Evolutionary conservation across 1,140 invertebrate genomes (phyloP), one percentile per base, ranked within the genome.

Genomic region (Atopsyche davidsoni): DNA sequence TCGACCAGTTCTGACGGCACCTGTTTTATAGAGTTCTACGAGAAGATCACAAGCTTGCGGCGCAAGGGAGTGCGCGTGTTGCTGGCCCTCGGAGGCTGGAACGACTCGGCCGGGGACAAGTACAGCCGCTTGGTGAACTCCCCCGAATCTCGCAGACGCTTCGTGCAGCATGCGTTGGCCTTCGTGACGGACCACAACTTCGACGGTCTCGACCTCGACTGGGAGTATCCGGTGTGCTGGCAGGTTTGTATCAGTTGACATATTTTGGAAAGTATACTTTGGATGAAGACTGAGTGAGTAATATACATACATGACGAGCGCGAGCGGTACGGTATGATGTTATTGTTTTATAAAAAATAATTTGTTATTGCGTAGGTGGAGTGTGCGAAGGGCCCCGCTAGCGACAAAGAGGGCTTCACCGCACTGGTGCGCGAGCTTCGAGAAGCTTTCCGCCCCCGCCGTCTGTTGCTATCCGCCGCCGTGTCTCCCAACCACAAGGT

Each of bases 181-280:
- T 91, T 92, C 52, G 70, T 93, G 4, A 76, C 86, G 39, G 82
- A 89, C 59, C 81, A 89, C 56, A 78, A 79, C 21, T 92, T 92
- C 53, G 88, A 92, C 63, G 89, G 89, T 0, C 68, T 94, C 1
- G 89, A 94, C 65, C 69, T 93, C 23, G 89, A 93, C 63, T 94
- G 89, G 89, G 89, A 92, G 60, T 94, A 91, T 69, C 90, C 90
- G 1, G 87, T 86, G 52, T 94, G 90, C 63, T 92, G 89, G 89
- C 89, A 92, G 73, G 86, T 87, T 59, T 82, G 87, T 51, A 87
- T 85, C 62, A 81, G 11, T 48, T n/a, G n/a, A n/a, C n/a, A n/a
- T n/a, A n/a, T n/a, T n/a, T n/a, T n/a, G n/a, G n/a, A n/a, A n/a
- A n/a, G n/a, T n/a, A n/a, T n/a, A n/a, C n/a, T n/a, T n/a, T n/a